These are phyloP conservation scores for Colletes gigas DNA, from an alignment of 1,140 invertebrate genomes.

Conservation along the genomic window DNA sequence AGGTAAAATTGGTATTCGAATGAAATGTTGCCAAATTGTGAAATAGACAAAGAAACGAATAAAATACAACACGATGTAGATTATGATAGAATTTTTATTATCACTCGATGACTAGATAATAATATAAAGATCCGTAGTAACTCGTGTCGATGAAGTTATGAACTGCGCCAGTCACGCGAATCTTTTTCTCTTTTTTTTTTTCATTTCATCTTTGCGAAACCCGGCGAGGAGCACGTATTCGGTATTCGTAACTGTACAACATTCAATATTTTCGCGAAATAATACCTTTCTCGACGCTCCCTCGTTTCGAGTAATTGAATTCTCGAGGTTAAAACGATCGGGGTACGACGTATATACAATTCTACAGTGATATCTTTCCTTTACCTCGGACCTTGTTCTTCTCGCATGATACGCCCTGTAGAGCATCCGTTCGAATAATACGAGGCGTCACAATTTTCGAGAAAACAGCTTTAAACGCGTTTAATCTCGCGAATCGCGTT, in stretches of 20 bases:
- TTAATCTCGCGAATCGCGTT: background rate
- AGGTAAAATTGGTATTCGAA: too few species aligned
- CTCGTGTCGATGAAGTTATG: conserved; percentile 71
- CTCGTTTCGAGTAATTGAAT: conserved; percentile 37
- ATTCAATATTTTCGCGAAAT: conserved; percentile 56
- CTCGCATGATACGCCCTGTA: conserved; percentile 19
- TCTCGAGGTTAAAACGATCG: conserved; percentile 34
- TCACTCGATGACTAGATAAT: conserved; percentile 79
- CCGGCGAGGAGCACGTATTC: conserved; percentile 48
- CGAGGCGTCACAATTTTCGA: conserved; percentile 14
- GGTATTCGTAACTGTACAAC: conserved; percentile 63
- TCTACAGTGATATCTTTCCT: conserved; percentile 57
- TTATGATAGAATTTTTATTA: conserved; percentile 80
- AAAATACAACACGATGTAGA: conserved; percentile 53
- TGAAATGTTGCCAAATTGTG: too few species aligned
- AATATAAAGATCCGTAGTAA: conserved; percentile 79
- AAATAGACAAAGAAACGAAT: background rate
- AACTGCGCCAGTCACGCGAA: conserved; percentile 62
- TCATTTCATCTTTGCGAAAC: conserved; percentile 40
- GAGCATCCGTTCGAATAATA: conserved; percentile 38
- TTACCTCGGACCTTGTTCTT: conserved; percentile 16
- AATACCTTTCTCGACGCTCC: conserved; percentile 34
- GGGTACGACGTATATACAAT: conserved; percentile 60
- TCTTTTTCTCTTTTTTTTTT: conserved; percentile 39
- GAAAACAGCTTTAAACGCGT: too few species aligned